phyloP scores from a whole-genome alignment of 2,888 invertebrate species.

The Leptinotarsa tumamoca region DNA sequence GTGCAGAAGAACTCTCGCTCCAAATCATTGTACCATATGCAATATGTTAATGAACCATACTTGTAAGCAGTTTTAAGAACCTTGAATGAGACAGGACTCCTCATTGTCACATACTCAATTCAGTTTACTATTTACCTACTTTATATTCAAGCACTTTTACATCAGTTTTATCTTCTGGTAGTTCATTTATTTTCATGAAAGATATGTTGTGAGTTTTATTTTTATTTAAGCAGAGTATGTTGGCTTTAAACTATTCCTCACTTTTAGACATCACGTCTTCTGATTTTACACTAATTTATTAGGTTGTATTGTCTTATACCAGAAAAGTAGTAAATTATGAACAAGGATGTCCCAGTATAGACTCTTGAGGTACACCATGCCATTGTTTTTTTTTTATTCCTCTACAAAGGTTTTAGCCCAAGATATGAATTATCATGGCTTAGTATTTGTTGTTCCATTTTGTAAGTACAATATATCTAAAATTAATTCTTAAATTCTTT shows the following conservation, averaged over 20 bases:
- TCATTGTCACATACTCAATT: not conserved
- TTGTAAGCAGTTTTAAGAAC: not conserved
- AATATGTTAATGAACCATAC: not conserved
- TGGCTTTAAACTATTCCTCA: not conserved
- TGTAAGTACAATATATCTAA: too few relatives aligned
- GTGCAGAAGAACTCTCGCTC: not conserved
- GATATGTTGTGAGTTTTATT: not conserved
- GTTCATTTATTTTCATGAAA: not conserved
- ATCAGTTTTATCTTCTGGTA: not conserved
- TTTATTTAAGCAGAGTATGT: not conserved
- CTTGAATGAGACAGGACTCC: too few relatives aligned
- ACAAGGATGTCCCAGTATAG: constrained; percentile 22
- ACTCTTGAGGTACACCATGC: constrained; percentile 46
- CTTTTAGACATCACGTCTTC: not conserved
- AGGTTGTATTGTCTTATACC: not conserved
- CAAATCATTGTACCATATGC: not conserved
- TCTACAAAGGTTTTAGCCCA: not conserved
- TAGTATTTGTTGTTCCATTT: too few relatives aligned
- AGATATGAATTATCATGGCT: too few relatives aligned
- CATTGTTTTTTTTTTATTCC: not conserved
- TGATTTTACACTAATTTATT: not conserved
- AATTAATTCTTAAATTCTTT: too few relatives aligned
- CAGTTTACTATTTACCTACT: not conserved
- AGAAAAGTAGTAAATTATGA: not conserved
- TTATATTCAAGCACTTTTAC: not conserved